Evolutionary conservation across 2,113 vertebrate species (phyloP).

Genomic region (Rhinoptilus africanus): DNA sequence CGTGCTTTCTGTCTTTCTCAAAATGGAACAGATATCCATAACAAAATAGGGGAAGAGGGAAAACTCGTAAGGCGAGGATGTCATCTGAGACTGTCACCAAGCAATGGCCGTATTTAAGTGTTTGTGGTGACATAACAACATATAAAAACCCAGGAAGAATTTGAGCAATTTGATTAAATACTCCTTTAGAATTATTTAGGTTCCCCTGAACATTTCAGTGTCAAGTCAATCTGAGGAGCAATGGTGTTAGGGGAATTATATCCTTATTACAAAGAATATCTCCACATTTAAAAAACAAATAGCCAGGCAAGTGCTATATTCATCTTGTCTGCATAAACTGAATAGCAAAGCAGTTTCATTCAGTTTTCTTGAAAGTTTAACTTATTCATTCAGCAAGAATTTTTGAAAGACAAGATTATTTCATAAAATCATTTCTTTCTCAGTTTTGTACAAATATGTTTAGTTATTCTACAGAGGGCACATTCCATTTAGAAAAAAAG

Average conservation of each 20-base stretch:
- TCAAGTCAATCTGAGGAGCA: background rate
- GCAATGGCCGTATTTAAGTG: background rate
- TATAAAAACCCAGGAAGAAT: background rate
- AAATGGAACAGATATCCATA: background rate
- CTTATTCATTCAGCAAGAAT: background rate
- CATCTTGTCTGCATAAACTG: background rate
- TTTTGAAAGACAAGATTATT: slow-evolving; percentile 18
- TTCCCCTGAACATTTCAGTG: background rate
- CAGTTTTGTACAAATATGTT: background rate
- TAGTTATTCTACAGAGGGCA: background rate
- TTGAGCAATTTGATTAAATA: background rate
- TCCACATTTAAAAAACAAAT: background rate
- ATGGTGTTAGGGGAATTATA: background rate
- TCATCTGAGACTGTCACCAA: background rate
- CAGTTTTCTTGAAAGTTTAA: background rate
- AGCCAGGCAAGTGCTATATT: background rate
- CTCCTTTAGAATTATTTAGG: background rate
- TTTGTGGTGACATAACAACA: background rate
- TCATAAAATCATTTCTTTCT: background rate
- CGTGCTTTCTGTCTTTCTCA: background rate
- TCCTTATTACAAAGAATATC: background rate
- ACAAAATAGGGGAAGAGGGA: background rate
- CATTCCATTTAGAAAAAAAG: background rate
- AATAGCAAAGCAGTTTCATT: background rate
- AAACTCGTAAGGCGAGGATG: background rate